Conservation (phyloP, 2,888 invertebrate genomes). For the Melieria picta region DNA sequence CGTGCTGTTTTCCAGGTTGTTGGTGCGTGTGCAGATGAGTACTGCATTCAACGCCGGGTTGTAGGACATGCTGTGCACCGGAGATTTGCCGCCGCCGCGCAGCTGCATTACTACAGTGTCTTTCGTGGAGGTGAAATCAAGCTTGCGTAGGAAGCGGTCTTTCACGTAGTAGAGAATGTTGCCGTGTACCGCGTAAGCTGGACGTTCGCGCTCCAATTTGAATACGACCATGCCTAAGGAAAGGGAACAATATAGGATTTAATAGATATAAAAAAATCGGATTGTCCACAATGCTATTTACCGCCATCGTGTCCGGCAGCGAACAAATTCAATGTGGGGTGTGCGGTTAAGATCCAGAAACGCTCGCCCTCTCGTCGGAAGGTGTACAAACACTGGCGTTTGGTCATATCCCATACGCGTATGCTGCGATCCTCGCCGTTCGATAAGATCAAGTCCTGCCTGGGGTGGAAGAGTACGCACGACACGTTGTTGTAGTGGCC, state of each 20-base stretch:
- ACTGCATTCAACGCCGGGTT: slow-evolving; percentile 98
- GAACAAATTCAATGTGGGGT: slow-evolving; percentile 95
- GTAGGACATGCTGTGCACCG: slow-evolving; percentile 88
- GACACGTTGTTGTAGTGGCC: slow-evolving; percentile 99
- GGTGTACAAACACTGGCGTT: slow-evolving; percentile 89
- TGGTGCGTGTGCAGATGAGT: slow-evolving; percentile 83
- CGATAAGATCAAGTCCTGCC: slow-evolving; percentile 94
- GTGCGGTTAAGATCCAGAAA: slow-evolving; percentile 96
- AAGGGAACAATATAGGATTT: background rate
- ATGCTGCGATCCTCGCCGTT: slow-evolving; percentile 99
- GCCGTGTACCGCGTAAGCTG: slow-evolving; percentile 93
- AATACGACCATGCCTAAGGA: slow-evolving; percentile 66
- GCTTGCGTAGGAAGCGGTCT: slow-evolving; percentile 86
- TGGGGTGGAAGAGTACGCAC: slow-evolving; percentile 95
- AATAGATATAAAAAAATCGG: background rate
- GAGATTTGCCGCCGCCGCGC: slow-evolving; percentile 79
- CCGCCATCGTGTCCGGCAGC: slow-evolving; percentile 99
- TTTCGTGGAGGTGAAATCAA: slow-evolving; percentile 93
- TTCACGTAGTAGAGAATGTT: slow-evolving; percentile 96
- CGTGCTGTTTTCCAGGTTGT: slow-evolving; percentile 86
- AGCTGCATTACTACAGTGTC: slow-evolving; percentile 94
- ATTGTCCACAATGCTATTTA: slow-evolving; percentile 69
- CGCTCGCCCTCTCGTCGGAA: slow-evolving; percentile 95
- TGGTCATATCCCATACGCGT: slow-evolving; percentile 98
- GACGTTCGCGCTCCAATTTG: slow-evolving; percentile 92